Evolutionary conservation across 2,888 invertebrate species (phyloP).

Genomic region (Coenonympha arcania): DNA sequence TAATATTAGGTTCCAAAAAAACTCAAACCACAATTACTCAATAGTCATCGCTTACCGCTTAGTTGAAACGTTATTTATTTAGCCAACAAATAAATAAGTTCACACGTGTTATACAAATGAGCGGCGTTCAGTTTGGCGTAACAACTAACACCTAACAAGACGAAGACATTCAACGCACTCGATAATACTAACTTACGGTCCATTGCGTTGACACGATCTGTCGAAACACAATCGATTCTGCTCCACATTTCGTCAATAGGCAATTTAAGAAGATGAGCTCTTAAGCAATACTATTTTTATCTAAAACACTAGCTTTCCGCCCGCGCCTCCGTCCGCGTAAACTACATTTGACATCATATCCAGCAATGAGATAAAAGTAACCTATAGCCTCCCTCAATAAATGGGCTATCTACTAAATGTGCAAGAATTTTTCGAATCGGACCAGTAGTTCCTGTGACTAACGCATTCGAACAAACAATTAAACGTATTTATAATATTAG

Average conservation of each 20-base stretch:
- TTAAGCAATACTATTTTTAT: conserved; percentile 26
- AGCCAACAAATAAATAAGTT: background rate
- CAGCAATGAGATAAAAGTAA: too few species aligned
- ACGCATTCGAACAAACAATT: too few species aligned
- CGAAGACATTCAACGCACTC: conserved; percentile 2
- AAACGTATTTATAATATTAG: too few species aligned
- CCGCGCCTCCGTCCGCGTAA: too few species aligned
- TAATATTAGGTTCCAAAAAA: background rate
- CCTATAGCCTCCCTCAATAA: too few species aligned
- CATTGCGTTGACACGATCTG: conserved; percentile 10
- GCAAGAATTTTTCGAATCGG: too few species aligned
- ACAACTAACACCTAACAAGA: background rate
- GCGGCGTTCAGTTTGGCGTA: too few species aligned
- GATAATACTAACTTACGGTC: conserved; percentile 3
- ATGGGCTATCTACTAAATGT: too few species aligned
- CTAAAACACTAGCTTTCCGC: background rate
- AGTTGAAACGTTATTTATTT: background rate
- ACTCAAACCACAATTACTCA: background rate
- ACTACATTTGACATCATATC: too few species aligned
- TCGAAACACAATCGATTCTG: conserved; percentile 40
- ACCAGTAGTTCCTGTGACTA: too few species aligned
- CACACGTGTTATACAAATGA: background rate
- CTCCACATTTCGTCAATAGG: conserved; percentile 44
- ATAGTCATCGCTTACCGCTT: background rate
- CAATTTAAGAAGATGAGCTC: conserved; percentile 36